Percentiles rank a stretch among this genome's conserved stretches.
These are phyloP conservation scores for Panthera tigris DNA, from an alignment of 2,113 vertebrate genomes.

Conservation along the genomic window DNA sequence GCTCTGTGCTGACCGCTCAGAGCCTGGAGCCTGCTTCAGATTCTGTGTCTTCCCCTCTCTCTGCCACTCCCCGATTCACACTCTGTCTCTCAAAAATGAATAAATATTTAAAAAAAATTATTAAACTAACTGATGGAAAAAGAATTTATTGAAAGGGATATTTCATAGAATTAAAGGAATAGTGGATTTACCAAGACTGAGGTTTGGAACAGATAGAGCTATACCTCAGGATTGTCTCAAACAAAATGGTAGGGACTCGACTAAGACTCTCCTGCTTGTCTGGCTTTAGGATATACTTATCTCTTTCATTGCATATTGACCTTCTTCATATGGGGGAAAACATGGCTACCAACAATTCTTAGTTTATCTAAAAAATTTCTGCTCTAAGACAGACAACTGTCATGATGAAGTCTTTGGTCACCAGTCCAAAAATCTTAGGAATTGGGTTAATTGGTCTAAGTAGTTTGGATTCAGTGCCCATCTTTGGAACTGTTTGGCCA, in stretches of 20 bases:
- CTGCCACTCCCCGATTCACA: too few relatives aligned
- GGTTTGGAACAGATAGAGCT: neutral
- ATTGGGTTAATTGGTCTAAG: neutral
- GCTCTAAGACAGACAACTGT: neutral
- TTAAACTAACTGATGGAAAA: slow-evolving; percentile 16
- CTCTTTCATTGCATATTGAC: neutral
- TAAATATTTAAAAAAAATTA: neutral
- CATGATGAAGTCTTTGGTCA: neutral
- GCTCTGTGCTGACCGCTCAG: too few relatives aligned
- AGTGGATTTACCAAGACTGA: neutral
- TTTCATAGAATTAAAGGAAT: neutral
- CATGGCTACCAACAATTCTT: neutral
- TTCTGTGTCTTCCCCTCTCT: too few relatives aligned
- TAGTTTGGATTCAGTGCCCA: neutral
- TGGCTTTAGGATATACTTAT: neutral
- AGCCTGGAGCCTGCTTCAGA: too few relatives aligned
- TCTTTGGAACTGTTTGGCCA: neutral
- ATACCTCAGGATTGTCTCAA: neutral
- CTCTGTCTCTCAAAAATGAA: too few relatives aligned
- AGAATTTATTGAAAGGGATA: neutral
- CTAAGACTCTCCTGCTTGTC: neutral
- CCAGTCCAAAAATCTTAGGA: neutral
- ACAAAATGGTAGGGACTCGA: neutral
- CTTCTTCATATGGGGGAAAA: neutral
- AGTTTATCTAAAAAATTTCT: neutral